Evolutionary conservation across 53 echinoderm and acorn worm genomes (phyloP).

Genomic region (Apostichopus leukothele): DNA sequence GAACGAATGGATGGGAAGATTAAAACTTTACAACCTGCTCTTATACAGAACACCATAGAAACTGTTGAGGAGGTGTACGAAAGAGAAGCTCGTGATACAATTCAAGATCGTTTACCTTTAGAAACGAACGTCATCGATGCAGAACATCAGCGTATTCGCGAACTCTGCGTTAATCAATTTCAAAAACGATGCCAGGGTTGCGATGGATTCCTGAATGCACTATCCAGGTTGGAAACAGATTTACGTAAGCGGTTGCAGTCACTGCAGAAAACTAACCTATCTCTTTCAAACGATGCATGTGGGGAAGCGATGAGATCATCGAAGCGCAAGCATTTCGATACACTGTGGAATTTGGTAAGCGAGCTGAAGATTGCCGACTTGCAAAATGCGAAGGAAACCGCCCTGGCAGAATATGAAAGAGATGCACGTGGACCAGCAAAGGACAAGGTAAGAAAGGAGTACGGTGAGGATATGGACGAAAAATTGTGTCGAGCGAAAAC

Average conservation of each 20-base stretch:
- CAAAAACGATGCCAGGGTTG: not conserved
- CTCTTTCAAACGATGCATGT: not conserved
- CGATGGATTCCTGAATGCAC: not conserved
- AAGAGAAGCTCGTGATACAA: not conserved
- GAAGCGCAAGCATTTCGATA: not conserved
- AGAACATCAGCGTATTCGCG: not conserved
- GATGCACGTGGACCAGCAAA: not conserved
- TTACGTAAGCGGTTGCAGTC: not conserved
- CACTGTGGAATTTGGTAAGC: not conserved
- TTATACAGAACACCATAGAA: not conserved
- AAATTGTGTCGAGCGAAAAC: not conserved
- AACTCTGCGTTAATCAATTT: not conserved
- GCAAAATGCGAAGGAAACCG: not conserved
- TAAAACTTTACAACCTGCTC: not conserved
- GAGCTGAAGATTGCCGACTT: not conserved
- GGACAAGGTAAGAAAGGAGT: not conserved
- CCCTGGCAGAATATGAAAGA: not conserved
- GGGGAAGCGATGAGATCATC: not conserved
- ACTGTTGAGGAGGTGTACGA: not conserved
- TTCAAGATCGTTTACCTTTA: not conserved
- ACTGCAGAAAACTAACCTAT: not conserved
- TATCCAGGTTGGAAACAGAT: not conserved
- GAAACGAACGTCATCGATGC: not conserved
- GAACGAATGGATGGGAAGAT: not conserved
- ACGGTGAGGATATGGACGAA: not conserved